phyloP scores from a whole-genome alignment of 2,888 invertebrate species.

The Phyllotreta cruciferae region DNA sequence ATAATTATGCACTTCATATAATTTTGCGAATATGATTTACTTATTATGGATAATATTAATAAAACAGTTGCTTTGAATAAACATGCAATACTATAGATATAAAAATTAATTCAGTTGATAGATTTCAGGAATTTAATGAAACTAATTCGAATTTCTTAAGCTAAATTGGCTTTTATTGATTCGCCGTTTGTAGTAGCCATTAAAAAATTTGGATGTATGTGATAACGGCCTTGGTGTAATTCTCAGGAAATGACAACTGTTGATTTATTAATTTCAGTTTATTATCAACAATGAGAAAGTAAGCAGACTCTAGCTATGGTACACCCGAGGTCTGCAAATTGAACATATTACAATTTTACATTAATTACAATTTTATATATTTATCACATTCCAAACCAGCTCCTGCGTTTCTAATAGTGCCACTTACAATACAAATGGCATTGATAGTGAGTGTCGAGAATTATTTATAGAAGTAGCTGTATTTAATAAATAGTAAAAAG shows the following conservation, averaged over 20 bases:
- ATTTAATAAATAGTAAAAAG: too few species aligned
- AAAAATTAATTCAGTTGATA: too few species aligned
- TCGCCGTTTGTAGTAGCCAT: neutral
- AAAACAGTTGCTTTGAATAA: too few species aligned
- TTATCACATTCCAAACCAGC: neutral
- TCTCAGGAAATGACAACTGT: constrained; percentile 29
- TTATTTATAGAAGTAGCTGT: too few species aligned
- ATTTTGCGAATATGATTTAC: too few species aligned
- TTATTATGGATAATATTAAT: too few species aligned
- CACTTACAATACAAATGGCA: neutral
- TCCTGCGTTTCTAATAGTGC: neutral
- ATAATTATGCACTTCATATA: too few species aligned
- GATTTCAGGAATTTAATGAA: too few species aligned
- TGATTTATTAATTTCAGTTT: constrained; percentile 34
- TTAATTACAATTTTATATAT: neutral
- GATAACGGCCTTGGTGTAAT: constrained; percentile 31
- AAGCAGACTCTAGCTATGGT: constrained; percentile 16
- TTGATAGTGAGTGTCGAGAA: too few species aligned
- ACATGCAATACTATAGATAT: too few species aligned
- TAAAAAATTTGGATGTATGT: constrained; percentile 26
- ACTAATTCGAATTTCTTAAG: too few species aligned
- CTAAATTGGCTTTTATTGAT: too few species aligned
- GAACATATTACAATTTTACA: constrained; percentile 2
- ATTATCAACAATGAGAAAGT: constrained; percentile 29
- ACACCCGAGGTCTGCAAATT: constrained; percentile 5